Base-by-base conservation (phyloP, 2,113 vertebrate species). In the zebrafish (Danio rerio) region DNA sequence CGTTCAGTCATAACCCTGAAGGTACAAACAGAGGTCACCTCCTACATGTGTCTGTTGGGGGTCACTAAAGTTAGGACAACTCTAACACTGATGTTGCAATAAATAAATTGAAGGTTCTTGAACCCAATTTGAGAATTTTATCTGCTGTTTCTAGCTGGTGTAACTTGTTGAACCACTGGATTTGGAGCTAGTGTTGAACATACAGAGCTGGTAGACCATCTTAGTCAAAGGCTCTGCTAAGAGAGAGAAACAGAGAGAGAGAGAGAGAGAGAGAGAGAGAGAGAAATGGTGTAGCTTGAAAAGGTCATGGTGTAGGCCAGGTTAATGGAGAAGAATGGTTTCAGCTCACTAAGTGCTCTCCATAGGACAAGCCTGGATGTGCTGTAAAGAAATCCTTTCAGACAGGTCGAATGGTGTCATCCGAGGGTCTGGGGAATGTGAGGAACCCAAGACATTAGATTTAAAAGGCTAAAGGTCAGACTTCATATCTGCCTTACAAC, bases 321-420 rank as follows among this genome's bases (percentile, higher is more conserved):
- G 53, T 81, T 83, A 88, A 87, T 87, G 86, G 86, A 88, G 65
- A 75, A 78, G 83, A 89, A 88, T 83, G 61, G 83, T 77, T 86
- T 80, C 70, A 80, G 82, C 62, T 83, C 62, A 53, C 84, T 75
- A 61, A 56, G 42, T 68, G 69, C 69, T 83, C 80, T 77, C 58
- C 65, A 70, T 31, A 47, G 56, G 65, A 80, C 47, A 75, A 66
- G 65, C 72, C 75, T 61, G 52, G 16, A 43, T 63, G 66, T 50
- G 49, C 72, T 18, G n/a, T 43, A 66, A 76, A 49, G 78, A 80
- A 75, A 78, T 43, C 43, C 52, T 78, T 31, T 78, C 68, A 85
- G 62, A 83, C 78, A 84, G 82, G 78, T 76, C 5, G 20, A 63
- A 50, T 2, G n/a, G 42, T 43, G 73, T 73, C 31, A 73, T 9